Evolutionary conservation across 2,797 vertebrate species (phyloP).

Genomic region (Buphagus erythrorhynchus): DNA sequence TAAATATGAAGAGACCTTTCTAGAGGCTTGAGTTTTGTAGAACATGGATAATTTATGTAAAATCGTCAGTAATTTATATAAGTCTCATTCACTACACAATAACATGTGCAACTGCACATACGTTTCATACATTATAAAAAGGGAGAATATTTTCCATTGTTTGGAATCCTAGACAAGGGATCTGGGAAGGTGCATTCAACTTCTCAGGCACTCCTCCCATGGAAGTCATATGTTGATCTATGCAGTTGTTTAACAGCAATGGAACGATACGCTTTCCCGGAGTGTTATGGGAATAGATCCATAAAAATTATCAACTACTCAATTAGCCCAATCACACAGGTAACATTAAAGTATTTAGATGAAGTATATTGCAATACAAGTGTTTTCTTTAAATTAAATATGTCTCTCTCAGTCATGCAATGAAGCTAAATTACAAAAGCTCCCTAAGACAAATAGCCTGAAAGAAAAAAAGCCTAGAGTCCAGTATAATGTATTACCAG

Average conservation of each 20-base stretch:
- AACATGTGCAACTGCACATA: neutral
- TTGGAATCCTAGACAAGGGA: neutral
- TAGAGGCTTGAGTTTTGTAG: neutral
- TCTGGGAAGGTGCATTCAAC: neutral
- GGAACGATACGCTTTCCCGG: neutral
- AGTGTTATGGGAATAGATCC: neutral
- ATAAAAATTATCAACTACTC: neutral
- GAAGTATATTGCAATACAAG: neutral
- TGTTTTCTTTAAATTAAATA: conserved; percentile 12
- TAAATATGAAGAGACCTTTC: neutral
- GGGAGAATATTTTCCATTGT: neutral
- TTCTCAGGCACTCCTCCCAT: neutral
- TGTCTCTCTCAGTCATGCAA: neutral
- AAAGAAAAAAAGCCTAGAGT: neutral
- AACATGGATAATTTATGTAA: neutral
- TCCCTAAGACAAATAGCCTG: neutral
- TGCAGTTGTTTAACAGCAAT: neutral
- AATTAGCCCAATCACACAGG: neutral
- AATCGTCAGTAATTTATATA: neutral
- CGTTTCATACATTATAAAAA: neutral
- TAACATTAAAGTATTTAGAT: neutral
- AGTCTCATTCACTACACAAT: neutral
- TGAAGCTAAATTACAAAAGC: neutral
- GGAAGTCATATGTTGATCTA: neutral
- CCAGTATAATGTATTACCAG: neutral